Conservation (phyloP, 2,113 vertebrate genomes). For the Oceanodroma tethys region DNA sequence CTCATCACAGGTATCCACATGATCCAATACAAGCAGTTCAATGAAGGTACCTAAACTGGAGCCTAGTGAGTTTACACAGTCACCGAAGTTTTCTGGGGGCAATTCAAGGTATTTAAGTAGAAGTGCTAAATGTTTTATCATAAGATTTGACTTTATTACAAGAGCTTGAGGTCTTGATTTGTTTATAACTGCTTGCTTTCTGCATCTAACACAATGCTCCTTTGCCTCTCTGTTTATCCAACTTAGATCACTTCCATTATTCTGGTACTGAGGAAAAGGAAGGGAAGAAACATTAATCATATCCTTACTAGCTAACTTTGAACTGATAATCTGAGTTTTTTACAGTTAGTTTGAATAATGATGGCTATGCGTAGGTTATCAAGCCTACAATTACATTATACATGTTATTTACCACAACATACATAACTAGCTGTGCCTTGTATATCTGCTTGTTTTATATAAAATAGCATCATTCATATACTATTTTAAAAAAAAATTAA, state of each 20-base stretch:
- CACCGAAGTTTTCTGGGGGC: not conserved
- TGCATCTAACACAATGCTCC: not conserved
- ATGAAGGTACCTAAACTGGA: not conserved
- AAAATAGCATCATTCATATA: not conserved
- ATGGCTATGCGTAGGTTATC: not conserved
- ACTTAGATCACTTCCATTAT: slow-evolving; percentile 6
- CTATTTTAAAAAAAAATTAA: not conserved
- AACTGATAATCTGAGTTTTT: not conserved
- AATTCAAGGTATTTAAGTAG: not conserved
- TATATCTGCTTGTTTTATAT: not conserved
- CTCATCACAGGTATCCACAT: not conserved
- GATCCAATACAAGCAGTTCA: not conserved
- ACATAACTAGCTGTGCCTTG: not conserved
- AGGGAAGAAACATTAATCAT: slow-evolving; percentile 45
- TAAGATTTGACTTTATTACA: not conserved
- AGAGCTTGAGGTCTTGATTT: not conserved
- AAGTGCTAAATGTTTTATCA: not conserved
- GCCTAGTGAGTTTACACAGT: not conserved
- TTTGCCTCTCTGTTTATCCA: slow-evolving; percentile 11
- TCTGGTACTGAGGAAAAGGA: slow-evolving; percentile 29
- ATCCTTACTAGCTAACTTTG: slow-evolving; percentile 11
- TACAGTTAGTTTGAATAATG: not conserved
- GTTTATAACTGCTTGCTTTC: not conserved
- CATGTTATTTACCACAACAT: not conserved
- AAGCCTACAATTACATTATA: not conserved